Evolutionary conservation across 2,797 vertebrate genomes (phyloP).

Genomic region (Sebastes kiyomatsui): DNA sequence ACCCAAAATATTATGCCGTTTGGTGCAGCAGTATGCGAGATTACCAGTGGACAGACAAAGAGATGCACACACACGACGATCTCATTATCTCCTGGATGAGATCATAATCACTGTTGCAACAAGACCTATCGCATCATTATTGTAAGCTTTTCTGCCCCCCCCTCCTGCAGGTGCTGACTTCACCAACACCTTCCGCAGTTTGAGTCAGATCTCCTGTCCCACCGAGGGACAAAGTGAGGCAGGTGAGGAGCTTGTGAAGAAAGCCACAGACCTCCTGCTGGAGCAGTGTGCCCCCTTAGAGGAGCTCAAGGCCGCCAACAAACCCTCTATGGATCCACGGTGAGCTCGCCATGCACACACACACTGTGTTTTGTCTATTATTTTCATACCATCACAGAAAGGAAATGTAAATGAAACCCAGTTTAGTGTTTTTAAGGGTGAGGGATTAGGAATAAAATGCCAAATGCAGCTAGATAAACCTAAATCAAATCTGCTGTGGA

Average conservation of each 20-base stretch:
- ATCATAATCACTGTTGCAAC: neutral
- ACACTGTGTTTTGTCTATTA: rapidly evolving
- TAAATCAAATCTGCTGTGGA: neutral
- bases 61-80: no score
- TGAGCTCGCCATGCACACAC: constrained; percentile 58
- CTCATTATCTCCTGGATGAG: no score
- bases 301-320: constrained; percentile 90
- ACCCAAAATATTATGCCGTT: no score
- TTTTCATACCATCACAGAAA: neutral
- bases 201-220: constrained; percentile 86
- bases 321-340: constrained; percentile 94
- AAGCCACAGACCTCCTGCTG: constrained; percentile 80
- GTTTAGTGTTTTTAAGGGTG: neutral
- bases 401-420: no score
- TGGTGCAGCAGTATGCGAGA: no score
- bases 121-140: neutral
- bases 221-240: constrained; percentile 49
- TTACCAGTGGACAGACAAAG: no score
- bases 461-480: neutral
- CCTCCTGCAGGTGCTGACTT: constrained; percentile 89
- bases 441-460: neutral
- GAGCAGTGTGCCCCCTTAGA: constrained; percentile 91
- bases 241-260: constrained; percentile 55
- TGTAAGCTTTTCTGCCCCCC: neutral
- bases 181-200: constrained; percentile 91